phyloP scores from a whole-genome alignment of 2,888 invertebrate genomes.

The Pseudococcus longispinus region DNA sequence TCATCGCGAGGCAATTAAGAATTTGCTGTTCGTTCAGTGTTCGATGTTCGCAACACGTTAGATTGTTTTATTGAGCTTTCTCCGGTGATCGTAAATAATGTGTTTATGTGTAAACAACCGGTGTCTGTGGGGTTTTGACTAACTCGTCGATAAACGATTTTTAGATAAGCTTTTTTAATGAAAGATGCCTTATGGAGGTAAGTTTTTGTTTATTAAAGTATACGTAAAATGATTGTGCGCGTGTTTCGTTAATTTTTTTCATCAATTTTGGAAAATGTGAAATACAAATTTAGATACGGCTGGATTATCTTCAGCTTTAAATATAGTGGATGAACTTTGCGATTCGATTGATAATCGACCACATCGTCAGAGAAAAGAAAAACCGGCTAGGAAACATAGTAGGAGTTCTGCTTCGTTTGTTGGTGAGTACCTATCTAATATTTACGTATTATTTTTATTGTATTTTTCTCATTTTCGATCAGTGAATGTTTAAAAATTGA shows the following conservation, averaged over 20 bases:
- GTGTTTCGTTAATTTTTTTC: conserved; percentile 20
- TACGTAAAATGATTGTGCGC: not conserved
- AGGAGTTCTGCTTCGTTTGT: conserved; percentile 45
- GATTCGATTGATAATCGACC: conserved; percentile 51
- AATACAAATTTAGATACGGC: conserved; percentile 35
- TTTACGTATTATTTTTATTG: not conserved
- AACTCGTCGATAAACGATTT: conserved; percentile 32
- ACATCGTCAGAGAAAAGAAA: conserved; percentile 37
- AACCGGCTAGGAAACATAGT: conserved; percentile 43
- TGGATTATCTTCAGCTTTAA: conserved; percentile 49
- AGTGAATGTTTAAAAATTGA: too few relatives aligned
- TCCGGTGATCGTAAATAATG: conserved; percentile 51
- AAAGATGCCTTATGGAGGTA: conserved; percentile 55
- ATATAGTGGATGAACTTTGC: conserved; percentile 51
- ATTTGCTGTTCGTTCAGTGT: conserved; percentile 21
- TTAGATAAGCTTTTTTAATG: not conserved
- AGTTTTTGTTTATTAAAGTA: not conserved
- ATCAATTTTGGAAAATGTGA: conserved; percentile 14
- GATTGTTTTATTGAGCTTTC: conserved; percentile 46
- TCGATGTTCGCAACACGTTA: not conserved
- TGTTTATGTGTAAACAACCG: conserved; percentile 34
- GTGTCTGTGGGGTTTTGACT: conserved; percentile 31
- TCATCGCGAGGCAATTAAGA: conserved; percentile 3
- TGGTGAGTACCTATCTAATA: conserved; percentile 24
- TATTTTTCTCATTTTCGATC: too few relatives aligned